Conservation (phyloP, 2,113 vertebrate genomes). For the Hyla sarda region DNA sequence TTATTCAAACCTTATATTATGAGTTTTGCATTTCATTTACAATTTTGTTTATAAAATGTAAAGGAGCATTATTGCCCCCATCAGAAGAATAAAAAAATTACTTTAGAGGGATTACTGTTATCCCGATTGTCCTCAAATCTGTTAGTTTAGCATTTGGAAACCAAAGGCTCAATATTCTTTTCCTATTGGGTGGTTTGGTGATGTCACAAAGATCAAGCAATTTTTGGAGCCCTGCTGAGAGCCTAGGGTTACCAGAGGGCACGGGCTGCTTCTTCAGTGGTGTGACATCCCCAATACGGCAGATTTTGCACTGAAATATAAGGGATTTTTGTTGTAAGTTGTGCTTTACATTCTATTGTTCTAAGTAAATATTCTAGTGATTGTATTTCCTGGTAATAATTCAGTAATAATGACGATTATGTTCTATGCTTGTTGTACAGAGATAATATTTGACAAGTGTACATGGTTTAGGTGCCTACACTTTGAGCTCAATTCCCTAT, state of each 20-base stretch:
- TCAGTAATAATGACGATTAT: neutral
- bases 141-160: neutral
- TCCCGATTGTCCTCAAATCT: too few relatives aligned
- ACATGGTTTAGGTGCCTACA: neutral
- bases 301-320: neutral
- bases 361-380: neutral
- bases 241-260: neutral
- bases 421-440: neutral
- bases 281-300: neutral
- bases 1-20: neutral
- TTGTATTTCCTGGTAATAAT: neutral
- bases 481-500: neutral
- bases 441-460: neutral
- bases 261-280: neutral
- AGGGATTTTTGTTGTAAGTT: neutral
- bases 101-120: neutral
- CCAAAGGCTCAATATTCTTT: neutral
- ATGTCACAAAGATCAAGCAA: neutral
- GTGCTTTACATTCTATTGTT: neutral
- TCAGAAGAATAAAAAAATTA: neutral
- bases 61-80: neutral
- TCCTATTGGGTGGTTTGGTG: slow-evolving; percentile 11
- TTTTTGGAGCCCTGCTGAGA: neutral
- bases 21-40: slow-evolving; percentile 1
- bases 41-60: neutral